A percentile compares a stretch with the other conserved stretches of the same genome.
These are phyloP conservation scores for Odontamblyopus rebecca DNA, from an alignment of 2,797 vertebrate genomes.

Conservation along the genomic window DNA sequence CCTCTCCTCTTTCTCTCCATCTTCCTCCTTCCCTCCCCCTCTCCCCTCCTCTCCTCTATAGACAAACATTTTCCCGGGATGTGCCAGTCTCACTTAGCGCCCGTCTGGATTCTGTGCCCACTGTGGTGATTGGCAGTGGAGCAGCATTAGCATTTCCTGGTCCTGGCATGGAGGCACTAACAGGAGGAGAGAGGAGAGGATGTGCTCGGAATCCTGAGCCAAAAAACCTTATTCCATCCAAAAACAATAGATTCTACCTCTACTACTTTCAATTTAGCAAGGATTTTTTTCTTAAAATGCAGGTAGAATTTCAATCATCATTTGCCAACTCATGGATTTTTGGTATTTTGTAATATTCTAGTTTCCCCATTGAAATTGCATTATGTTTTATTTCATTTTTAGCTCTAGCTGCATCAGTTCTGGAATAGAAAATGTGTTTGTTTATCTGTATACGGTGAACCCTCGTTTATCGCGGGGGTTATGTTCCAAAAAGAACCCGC, in stretches of 20 bases:
- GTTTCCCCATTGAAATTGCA: too few relatives aligned
- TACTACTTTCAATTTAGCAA: background rate
- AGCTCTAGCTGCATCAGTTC: too few relatives aligned
- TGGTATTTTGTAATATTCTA: background rate
- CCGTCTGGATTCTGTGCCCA: slow-evolving; percentile 51
- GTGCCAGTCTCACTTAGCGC: slow-evolving; percentile 76
- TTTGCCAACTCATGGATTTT: background rate
- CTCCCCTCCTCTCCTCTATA: slow-evolving; percentile 33
- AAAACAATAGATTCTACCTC: background rate
- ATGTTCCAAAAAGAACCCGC: too few relatives aligned
- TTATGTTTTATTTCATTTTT: too few relatives aligned
- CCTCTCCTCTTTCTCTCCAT: too few relatives aligned
- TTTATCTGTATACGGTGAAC: too few relatives aligned
- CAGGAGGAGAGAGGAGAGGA: slow-evolving; percentile 55
- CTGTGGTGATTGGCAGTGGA: slow-evolving; percentile 72
- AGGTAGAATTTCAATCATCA: background rate
- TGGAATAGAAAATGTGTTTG: too few relatives aligned
- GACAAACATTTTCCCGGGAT: slow-evolving; percentile 73
- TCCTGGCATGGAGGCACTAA: slow-evolving; percentile 67
- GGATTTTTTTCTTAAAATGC: background rate
- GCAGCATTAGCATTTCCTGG: slow-evolving; percentile 77
- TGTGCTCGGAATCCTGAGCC: slow-evolving; percentile 68
- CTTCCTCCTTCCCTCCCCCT: too few relatives aligned
- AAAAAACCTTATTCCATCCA: slow-evolving; percentile 28
- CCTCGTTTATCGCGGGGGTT: too few relatives aligned